Evolutionary conservation across 2,888 invertebrate species (phyloP).

Genomic region (Linnaemya vulpina): DNA sequence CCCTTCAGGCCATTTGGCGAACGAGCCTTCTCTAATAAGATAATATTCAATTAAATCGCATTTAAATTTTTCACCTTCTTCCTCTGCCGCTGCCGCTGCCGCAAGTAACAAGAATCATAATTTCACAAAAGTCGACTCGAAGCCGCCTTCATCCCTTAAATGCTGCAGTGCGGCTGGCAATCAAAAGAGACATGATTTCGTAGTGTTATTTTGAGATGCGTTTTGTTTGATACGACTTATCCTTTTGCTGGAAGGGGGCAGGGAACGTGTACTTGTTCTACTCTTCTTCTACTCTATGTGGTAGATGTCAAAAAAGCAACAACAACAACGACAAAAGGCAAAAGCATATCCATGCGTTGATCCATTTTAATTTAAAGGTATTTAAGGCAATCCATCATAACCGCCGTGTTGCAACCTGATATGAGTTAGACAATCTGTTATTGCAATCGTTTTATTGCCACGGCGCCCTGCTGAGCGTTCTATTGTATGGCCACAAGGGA

Average conservation of each 20-base stretch:
- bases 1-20: constrained; percentile 29
- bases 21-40: constrained; percentile 63
- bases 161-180: constrained; percentile 14
- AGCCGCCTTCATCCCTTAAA: constrained; percentile 59
- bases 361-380: constrained; percentile 82
- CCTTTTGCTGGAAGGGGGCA: neutral
- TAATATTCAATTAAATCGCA: constrained; percentile 79
- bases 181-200: constrained; percentile 25
- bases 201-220: constrained; percentile 27
- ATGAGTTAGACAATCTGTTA: constrained; percentile 81
- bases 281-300: too few relatives aligned
- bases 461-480: constrained; percentile 81
- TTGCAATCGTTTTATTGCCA: constrained; percentile 77
- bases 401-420: constrained; percentile 79
- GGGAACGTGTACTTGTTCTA: neutral
- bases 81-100: neutral
- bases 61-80: constrained; percentile 75
- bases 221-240: constrained; percentile 27
- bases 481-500: constrained; percentile 83
- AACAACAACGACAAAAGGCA: too few relatives aligned
- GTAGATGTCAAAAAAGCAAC: neutral
- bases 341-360: constrained; percentile 75
- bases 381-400: constrained; percentile 82
- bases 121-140: constrained; percentile 25
- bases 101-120: neutral